Conservation (phyloP, 2,888 invertebrate species). For the Napeogenes sylphis region DNA sequence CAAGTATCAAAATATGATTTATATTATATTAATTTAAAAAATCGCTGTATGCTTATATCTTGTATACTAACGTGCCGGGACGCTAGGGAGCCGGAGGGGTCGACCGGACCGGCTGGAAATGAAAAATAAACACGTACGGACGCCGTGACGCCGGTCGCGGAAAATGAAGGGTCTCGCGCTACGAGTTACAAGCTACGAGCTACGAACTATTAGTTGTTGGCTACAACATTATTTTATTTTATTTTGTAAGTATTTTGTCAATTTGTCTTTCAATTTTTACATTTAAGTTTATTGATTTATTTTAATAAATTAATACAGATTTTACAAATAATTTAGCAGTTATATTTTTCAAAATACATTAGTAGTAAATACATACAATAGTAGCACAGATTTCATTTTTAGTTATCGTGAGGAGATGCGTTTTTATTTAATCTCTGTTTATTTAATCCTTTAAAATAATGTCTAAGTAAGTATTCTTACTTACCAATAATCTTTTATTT, state of each 20-base stretch:
- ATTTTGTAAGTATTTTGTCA: constrained; percentile 9
- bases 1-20: no score
- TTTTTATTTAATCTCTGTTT: no score
- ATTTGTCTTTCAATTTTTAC: neutral
- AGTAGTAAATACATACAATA: no score
- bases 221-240: constrained; percentile 12
- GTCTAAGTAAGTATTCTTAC: no score
- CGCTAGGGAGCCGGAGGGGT: constrained; percentile 39
- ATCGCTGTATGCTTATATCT: constrained; percentile 19
- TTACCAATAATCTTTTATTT: no score
- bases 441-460: no score
- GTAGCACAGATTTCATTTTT: no score
- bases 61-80: constrained; percentile 23
- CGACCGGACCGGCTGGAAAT: constrained; percentile 67
- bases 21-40: neutral
- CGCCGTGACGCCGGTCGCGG: constrained; percentile 64
- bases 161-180: constrained; percentile 51
- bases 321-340: no score
- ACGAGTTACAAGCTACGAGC: constrained; percentile 12
- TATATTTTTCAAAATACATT: no score
- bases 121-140: constrained; percentile 76
- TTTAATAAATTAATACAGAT: no score
- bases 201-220: constrained; percentile 18
- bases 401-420: no score
- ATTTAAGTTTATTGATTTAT: no score